Percentiles rank a stretch among this genome's conserved stretches.
Evolutionary conservation across 2,113 vertebrate genomes (phyloP).

Genomic region (Bucco capensis): DNA sequence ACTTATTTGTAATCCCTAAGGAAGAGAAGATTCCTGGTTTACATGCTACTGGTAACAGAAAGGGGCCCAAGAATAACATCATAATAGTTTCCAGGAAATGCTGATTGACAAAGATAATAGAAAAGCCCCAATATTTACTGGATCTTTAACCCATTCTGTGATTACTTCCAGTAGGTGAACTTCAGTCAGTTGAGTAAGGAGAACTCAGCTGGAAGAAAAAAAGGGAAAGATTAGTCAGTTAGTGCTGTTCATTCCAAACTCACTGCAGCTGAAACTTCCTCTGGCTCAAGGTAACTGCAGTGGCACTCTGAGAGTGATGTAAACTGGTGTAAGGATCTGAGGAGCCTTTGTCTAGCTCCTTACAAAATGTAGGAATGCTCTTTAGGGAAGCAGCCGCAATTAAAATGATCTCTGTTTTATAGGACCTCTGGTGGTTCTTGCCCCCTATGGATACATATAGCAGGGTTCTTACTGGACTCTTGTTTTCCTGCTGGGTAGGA

Average conservation of each 20-base stretch:
- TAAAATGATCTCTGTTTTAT: not conserved
- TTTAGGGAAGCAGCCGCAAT: not conserved
- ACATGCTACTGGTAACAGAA: not conserved
- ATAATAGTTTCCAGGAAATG: conserved; percentile 11
- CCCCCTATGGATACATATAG: not conserved
- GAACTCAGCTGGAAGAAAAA: conserved; percentile 75
- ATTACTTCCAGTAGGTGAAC: not conserved
- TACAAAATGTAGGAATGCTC: not conserved
- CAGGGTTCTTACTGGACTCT: not conserved
- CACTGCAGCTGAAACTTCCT: not conserved
- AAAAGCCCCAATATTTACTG: not conserved
- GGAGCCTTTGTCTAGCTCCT: not conserved
- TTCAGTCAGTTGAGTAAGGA: conserved; percentile 77
- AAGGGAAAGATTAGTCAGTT: conserved; percentile 31
- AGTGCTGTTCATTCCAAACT: not conserved
- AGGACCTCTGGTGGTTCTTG: not conserved
- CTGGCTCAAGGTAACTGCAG: not conserved
- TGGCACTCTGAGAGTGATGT: not conserved
- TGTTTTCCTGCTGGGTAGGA: not conserved
- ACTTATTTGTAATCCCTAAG: not conserved
- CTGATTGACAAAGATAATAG: conserved; percentile 1
- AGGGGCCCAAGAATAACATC: not conserved
- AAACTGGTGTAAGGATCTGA: not conserved
- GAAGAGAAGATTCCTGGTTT: not conserved
- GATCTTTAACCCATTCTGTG: not conserved